Evolutionary conservation across 1,140 invertebrate genomes (phyloP), one percentile per base, ranked within the genome.

Genomic region (Eupristina koningsbergeri): DNA sequence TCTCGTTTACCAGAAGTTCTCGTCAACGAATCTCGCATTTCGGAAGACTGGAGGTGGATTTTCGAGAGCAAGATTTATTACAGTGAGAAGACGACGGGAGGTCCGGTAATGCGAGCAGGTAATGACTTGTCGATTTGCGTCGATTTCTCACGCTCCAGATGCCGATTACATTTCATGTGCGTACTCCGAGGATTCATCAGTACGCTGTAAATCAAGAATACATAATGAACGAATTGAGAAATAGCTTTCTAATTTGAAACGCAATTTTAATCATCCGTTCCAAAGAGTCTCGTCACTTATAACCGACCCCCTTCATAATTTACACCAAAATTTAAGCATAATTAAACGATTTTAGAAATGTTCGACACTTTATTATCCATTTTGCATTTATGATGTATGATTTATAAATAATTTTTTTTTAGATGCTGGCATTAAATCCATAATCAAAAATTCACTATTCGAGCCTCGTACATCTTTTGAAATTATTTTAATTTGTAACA

Each of bases 101-200:
- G 47, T 53, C 17, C 36, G 47, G 31, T 61, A 76, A 76, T 61
- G 7, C 74, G 47, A 34, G 47, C 74, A 36, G 74, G 50, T 61
- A 77, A 77, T 77, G 34, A 77, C 75, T 77, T 39, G 75, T 61
- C 53, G 53, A 77, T 61, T 39, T 58, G 74, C 74, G 50, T 13
- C n/a, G n/a, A n/a, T n/a, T n/a, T n/a, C n/a, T n/a, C n/a, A n/a
- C 34, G 64, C 64, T 3, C 64, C 64, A 36, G 29, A 67, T 67
- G 17, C 7, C 64, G 11, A 64, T 34, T 11, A 15, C 29, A 17
- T 67, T 19, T 36, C 53, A 58, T 9, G 3, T 58, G 53, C 26
- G 53, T 22, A 26, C 15, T 36, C 6, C 3, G 34, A 19, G 7
- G 17, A 36, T 67, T 67, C 29, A 22, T 67, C 36, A 36, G 31